These are phyloP conservation scores for Colletes gigas DNA, from an alignment of 1,140 invertebrate genomes.

Conservation along the genomic window DNA sequence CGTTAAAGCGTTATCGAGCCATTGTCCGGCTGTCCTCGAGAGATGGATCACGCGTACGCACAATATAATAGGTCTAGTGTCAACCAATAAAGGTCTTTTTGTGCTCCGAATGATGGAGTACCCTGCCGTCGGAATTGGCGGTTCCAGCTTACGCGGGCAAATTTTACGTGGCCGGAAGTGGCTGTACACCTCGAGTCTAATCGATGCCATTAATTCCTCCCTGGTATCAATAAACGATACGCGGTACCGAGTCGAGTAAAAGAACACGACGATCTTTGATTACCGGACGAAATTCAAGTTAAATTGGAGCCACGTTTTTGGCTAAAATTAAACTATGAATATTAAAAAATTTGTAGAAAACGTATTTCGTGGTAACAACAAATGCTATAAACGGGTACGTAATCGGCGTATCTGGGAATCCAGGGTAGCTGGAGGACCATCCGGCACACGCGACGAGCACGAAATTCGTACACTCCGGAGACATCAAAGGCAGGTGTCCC, in stretches of 20 bases:
- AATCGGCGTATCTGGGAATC: too few relatives aligned
- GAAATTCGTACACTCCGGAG: slow-evolving; percentile 8
- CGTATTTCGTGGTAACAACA: too few relatives aligned
- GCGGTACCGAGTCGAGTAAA: not conserved
- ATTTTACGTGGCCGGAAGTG: slow-evolving; percentile 50
- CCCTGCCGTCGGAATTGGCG: slow-evolving; percentile 48
- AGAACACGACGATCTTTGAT: too few relatives aligned
- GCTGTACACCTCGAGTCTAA: not conserved
- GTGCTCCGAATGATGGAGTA: slow-evolving; percentile 73
- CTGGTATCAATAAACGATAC: not conserved
- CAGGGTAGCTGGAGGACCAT: too few relatives aligned
- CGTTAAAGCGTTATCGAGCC: slow-evolving; percentile 67
- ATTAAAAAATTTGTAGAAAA: too few relatives aligned
- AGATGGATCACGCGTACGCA: slow-evolving; percentile 77
- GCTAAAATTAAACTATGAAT: too few relatives aligned
- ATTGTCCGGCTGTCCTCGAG: slow-evolving; percentile 75
- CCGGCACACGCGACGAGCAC: too few relatives aligned
- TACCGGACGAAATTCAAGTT: too few relatives aligned
- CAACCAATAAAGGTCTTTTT: slow-evolving; percentile 78
- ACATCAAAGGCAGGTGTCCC: slow-evolving; percentile 14
- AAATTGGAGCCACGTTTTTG: too few relatives aligned
- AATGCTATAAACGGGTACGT: too few relatives aligned
- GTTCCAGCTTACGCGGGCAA: slow-evolving; percentile 35
- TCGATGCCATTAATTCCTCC: not conserved
- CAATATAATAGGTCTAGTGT: slow-evolving; percentile 76